Conservation (phyloP, 2,888 invertebrate species). For the Teleogryllus oceanicus region DNA sequence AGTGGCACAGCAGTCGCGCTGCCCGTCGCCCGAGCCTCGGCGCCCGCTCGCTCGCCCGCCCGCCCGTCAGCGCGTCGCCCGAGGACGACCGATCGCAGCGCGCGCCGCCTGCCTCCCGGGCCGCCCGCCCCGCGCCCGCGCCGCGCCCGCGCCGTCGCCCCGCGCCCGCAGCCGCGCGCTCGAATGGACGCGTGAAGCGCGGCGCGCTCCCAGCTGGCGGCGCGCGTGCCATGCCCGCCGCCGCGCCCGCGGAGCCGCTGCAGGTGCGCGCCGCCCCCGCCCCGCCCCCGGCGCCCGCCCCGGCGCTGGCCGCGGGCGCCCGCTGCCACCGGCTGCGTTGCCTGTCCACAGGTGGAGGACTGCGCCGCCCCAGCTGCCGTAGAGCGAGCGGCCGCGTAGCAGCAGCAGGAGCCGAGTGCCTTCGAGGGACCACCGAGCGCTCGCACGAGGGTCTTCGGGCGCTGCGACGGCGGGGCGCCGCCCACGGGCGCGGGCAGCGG, state of each 20-base stretch:
- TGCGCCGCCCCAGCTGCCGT: not conserved
- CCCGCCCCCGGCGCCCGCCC: not conserved
- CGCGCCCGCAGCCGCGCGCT: not conserved
- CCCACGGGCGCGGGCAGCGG: too few species aligned
- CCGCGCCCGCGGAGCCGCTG: not conserved
- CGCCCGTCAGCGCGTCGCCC: not conserved
- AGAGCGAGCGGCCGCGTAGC: not conserved
- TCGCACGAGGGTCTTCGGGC: too few species aligned
- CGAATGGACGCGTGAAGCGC: not conserved
- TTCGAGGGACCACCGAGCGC: too few species aligned
- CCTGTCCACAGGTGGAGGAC: not conserved
- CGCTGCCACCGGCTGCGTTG: not conserved
- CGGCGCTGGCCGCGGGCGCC: not conserved
- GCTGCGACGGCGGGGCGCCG: too few species aligned
- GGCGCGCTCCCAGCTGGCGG: not conserved
- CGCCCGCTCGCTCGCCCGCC: not conserved
- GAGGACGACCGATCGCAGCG: not conserved
- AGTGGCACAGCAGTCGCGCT: conserved; percentile 11
- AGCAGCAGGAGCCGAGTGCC: not conserved
- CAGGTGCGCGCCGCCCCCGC: not conserved
- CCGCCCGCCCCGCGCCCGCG: not conserved
- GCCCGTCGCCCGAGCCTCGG: not conserved
- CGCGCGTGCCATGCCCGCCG: not conserved
- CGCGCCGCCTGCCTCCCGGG: not conserved
- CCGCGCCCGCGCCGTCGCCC: not conserved